Conservation (phyloP, 2,797 vertebrate genomes). For the Peromyscus melanophrys region DNA sequence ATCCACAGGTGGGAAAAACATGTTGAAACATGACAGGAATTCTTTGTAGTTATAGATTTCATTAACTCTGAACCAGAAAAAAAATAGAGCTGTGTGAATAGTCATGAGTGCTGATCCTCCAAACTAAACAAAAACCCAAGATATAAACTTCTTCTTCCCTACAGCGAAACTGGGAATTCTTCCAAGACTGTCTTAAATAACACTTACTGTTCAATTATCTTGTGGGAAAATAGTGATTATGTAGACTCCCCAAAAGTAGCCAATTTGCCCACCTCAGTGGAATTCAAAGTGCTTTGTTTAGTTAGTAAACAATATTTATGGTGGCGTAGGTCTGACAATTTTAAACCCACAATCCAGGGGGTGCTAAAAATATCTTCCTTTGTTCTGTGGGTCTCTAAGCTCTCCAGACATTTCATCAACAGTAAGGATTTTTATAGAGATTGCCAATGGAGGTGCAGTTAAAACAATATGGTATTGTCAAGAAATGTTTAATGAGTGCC, state of each 20-base stretch:
- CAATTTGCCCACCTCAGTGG: slow-evolving; percentile 75
- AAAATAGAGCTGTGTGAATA: background rate
- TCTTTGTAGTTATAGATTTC: slow-evolving; percentile 24
- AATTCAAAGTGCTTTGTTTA: slow-evolving; percentile 67
- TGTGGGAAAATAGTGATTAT: slow-evolving; percentile 79
- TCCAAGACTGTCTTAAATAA: slow-evolving; percentile 79
- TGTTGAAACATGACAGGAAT: background rate
- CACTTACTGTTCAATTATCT: slow-evolving; percentile 78
- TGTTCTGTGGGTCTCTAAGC: background rate
- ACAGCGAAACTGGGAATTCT: slow-evolving; percentile 72
- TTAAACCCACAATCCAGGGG: slow-evolving; percentile 59
- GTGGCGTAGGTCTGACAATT: slow-evolving; percentile 50
- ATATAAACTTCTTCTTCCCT: slow-evolving; percentile 59
- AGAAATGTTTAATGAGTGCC: background rate
- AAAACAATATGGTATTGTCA: background rate
- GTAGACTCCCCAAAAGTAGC: slow-evolving; percentile 61
- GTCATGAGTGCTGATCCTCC: background rate
- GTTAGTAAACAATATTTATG: slow-evolving; percentile 72
- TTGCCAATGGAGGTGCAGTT: background rate
- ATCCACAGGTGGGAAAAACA: background rate
- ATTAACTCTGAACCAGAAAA: background rate
- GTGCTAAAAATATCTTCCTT: slow-evolving; percentile 66
- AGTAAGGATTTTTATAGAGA: background rate
- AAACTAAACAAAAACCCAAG: slow-evolving; percentile 66
- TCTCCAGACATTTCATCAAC: background rate